These are phyloP conservation scores for Ochotona curzoniae DNA, from an alignment of 2,113 vertebrate species.

Conservation along the genomic window DNA sequence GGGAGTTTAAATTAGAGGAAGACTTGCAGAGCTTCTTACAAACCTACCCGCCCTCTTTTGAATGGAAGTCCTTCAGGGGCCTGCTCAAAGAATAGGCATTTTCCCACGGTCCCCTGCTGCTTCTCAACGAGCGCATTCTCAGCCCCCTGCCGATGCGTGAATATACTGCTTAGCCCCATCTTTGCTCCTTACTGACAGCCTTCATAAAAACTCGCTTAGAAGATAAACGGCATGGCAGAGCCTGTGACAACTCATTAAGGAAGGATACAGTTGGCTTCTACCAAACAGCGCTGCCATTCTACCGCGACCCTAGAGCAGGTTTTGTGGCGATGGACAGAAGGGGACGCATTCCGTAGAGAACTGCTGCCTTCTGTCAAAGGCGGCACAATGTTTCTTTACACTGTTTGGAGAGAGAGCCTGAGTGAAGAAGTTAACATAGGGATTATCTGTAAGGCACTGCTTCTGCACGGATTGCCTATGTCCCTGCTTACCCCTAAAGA, in stretches of 20 bases:
- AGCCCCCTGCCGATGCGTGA: constrained; percentile 82
- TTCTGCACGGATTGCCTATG: not conserved
- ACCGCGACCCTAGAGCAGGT: not conserved
- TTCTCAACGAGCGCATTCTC: constrained; percentile 82
- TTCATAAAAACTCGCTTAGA: constrained; percentile 83
- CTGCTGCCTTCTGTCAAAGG: not conserved
- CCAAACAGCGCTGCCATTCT: not conserved
- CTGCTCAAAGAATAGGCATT: constrained; percentile 75
- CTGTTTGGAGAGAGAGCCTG: not conserved
- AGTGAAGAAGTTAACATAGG: not conserved
- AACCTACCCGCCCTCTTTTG: constrained; percentile 70
- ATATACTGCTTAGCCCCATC: constrained; percentile 81
- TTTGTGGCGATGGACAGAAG: not conserved
- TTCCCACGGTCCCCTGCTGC: constrained; percentile 86
- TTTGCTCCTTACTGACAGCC: constrained; percentile 85
- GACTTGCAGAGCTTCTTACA: constrained; percentile 73
- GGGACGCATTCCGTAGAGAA: not conserved
- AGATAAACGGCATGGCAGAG: constrained; percentile 76
- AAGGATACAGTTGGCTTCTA: constrained; percentile 69
- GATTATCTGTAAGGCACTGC: not conserved
- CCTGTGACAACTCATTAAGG: constrained; percentile 83
- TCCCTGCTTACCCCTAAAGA: not conserved
- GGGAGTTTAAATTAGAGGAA: constrained; percentile 80
- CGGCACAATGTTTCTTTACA: constrained; percentile 2
- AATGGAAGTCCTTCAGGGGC: constrained; percentile 80